phyloP scores from a whole-genome alignment of 2,797 vertebrate genomes.

The Spinus pinus region DNA sequence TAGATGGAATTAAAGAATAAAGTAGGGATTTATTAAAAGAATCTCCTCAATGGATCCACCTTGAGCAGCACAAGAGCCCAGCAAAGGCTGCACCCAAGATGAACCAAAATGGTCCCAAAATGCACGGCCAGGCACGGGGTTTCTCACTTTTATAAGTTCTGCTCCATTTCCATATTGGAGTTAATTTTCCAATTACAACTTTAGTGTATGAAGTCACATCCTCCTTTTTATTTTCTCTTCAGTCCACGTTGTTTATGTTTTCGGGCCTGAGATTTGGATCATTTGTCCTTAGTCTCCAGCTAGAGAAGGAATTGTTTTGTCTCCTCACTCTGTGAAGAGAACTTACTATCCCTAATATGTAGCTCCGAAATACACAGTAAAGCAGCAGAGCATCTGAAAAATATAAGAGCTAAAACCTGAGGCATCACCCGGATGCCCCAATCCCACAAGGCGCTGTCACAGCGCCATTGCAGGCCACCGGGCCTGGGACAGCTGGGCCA shows the following conservation, averaged over 20 bases:
- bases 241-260: neutral
- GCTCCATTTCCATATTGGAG: neutral
- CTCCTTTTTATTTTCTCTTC: neutral
- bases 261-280: neutral
- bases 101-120: neutral
- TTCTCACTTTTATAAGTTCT: neutral
- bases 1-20: neutral
- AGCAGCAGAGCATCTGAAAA: neutral
- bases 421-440: neutral
- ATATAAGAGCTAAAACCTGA: neutral
- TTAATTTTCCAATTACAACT: neutral
- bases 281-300: neutral
- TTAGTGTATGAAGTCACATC: neutral
- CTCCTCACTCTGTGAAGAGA: neutral
- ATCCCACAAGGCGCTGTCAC: neutral
- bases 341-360: neutral
- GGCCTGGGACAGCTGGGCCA: neutral
- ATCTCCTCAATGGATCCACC: neutral
- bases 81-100: neutral
- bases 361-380: neutral
- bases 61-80: neutral
- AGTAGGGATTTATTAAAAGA: neutral
- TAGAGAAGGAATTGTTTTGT: neutral
- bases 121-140: fast-evolving
- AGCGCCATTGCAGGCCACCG: neutral